Conservation (phyloP, 2,113 vertebrate species). For the Hypomesus transpacificus region DNA sequence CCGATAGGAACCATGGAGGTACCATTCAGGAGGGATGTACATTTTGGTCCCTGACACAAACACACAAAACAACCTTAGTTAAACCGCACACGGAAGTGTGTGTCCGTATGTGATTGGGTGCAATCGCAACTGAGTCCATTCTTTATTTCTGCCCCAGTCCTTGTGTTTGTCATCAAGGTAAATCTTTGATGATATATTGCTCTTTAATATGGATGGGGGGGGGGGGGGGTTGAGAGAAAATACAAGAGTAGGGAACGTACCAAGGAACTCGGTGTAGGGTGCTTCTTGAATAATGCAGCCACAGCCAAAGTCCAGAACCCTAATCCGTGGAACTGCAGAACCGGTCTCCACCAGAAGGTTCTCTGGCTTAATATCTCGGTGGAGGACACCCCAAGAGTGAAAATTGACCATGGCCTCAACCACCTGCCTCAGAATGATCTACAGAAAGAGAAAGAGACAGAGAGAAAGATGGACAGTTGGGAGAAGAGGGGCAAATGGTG, state of each 20-base stretch:
- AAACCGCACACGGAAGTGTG: background rate
- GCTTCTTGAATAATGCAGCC: background rate
- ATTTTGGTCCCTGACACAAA: background rate
- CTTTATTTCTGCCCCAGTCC: too few species aligned
- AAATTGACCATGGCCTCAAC: slow-evolving; percentile 1
- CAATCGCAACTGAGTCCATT: too few species aligned
- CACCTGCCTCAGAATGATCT: slow-evolving; percentile 14
- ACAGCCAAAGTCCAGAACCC: slow-evolving; percentile 9
- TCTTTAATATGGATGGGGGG: background rate
- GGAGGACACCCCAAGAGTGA: slow-evolving; percentile 1
- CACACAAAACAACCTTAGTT: background rate
- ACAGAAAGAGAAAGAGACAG: background rate
- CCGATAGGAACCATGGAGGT: slow-evolving; percentile 60
- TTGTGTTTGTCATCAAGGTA: too few species aligned
- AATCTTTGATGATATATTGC: background rate
- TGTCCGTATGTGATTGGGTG: background rate
- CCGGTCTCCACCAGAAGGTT: slow-evolving; percentile 6
- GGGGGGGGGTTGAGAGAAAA: too few species aligned
- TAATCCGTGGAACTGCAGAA: background rate
- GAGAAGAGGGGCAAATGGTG: background rate
- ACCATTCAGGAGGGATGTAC: slow-evolving; percentile 17
- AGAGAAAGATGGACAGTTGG: background rate
- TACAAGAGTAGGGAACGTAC: background rate
- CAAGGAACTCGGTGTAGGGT: background rate
- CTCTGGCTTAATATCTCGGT: slow-evolving; percentile 10